Evolutionary conservation across 2,797 vertebrate genomes (phyloP).

Genomic region (Onychomys leucogaster): DNA sequence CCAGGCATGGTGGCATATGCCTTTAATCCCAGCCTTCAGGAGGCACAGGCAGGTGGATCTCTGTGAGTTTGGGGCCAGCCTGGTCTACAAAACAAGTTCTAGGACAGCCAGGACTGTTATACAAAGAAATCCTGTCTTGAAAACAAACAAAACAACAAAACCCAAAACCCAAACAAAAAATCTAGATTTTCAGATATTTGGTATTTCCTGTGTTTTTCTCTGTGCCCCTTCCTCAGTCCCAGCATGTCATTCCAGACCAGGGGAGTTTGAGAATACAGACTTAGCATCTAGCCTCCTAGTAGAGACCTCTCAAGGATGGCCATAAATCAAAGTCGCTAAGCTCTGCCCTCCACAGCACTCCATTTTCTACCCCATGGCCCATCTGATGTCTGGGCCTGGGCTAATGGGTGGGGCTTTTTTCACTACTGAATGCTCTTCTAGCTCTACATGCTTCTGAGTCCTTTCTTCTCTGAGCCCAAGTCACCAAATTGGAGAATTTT

Average conservation of each 20-base stretch:
- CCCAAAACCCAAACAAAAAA: not conserved
- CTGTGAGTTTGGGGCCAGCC: not conserved
- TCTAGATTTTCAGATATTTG: not conserved
- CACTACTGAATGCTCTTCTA: not conserved
- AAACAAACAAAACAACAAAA: not conserved
- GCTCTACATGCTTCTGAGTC: not conserved
- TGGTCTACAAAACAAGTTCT: not conserved
- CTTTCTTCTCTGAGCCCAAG: constrained; percentile 22
- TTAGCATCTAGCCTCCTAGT: not conserved
- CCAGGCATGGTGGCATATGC: not conserved
- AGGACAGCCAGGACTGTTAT: not conserved
- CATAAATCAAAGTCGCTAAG: not conserved
- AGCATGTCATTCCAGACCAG: not conserved
- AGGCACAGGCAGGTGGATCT: not conserved
- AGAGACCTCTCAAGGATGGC: not conserved
- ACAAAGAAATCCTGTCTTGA: not conserved
- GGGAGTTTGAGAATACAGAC: not conserved
- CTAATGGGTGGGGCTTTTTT: not conserved
- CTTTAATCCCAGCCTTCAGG: not conserved
- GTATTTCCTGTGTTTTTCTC: not conserved
- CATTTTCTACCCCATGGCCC: not conserved
- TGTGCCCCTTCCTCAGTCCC: not conserved
- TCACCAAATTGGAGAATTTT: not conserved
- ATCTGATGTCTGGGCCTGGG: not conserved
- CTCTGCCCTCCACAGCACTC: accelerated